These are phyloP conservation scores for Planococcus citri DNA, from an alignment of 1,140 invertebrate genomes.

Conservation along the genomic window DNA sequence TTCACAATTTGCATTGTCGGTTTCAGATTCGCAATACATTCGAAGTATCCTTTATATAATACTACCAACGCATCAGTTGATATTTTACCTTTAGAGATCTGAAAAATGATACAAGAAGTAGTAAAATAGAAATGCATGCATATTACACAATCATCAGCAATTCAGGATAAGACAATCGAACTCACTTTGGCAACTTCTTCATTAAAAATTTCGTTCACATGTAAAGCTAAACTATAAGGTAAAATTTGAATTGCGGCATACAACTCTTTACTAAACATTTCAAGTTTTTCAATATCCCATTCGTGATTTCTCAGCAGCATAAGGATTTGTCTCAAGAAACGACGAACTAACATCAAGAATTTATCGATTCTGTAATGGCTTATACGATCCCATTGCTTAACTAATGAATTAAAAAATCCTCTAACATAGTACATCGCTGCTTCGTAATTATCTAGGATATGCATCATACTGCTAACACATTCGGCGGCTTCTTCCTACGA, in stretches of 20 bases:
- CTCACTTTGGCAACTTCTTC: constrained; percentile 77
- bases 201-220: constrained; percentile 69
- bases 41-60: not conserved
- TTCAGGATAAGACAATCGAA: constrained; percentile 6
- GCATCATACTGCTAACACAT: constrained; percentile 57
- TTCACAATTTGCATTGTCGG: not conserved
- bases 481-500: constrained; percentile 81
- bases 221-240: constrained; percentile 58
- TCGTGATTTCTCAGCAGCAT: constrained; percentile 42
- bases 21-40: not conserved
- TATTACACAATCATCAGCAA: too few species aligned
- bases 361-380: constrained; percentile 79
- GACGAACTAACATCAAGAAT: constrained; percentile 73
- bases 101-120: too few species aligned
- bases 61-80: constrained; percentile 36
- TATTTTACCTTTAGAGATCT: constrained; percentile 50
- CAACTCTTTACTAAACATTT: constrained; percentile 35
- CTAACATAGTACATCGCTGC: constrained; percentile 56
- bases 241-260: constrained; percentile 31
- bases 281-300: constrained; percentile 47
- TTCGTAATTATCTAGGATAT: constrained; percentile 49
- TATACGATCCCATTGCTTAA: constrained; percentile 75
- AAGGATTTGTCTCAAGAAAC: constrained; percentile 61
- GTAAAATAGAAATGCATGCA: too few species aligned
- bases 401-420: constrained; percentile 61